Base-by-base conservation (phyloP, 2,888 invertebrate genomes). In the Aleiodes alternator region DNA sequence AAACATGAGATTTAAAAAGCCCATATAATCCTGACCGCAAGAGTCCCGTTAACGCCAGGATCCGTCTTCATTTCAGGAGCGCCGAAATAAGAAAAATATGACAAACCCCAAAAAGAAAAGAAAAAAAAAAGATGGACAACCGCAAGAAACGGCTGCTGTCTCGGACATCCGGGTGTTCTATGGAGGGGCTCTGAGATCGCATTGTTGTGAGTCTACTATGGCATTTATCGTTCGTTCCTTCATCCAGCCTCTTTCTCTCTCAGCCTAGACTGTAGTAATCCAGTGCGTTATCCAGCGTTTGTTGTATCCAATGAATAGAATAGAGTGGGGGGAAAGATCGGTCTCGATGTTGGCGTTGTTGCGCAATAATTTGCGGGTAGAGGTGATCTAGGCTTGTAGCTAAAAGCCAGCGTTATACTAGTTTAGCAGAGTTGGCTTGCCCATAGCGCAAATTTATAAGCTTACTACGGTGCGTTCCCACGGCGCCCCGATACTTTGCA, bases 391-490 rank as follows among this genome's bases (percentile, higher is more conserved):
- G 71, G 74, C 77, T 74, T 64, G 74, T 73, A 68, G 73, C 76
- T 74, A 73, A 55, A 56, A 57, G 48, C 51, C 51, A 57, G n/a
- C 61, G 64, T 71, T 71, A 66, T 50, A 50, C 56, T 53, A 56
- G 51, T 14, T 73, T 56, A 31, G 11, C 51, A 23, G 23, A 23
- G 23, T 48, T 11, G 51, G 53, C 64, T 74, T 75, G 72, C 69
- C 69, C 73, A 59, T 73, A 64, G 69, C 53, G 72, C 76, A 83
- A 84, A 87, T 88, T 88, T 88, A 88, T 87, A 87, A 84, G 85
- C 86, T 82, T 82, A 82, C 61, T 80, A 82, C 84, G 83, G 82
- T 84, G 85, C 86, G 87, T 88, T 88, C 88, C 88, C 88, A 88
- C 88, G 88, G 85, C 87, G 61, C 38, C 64, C 16, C 85, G 57